Evolutionary conservation across 1,140 invertebrate species (phyloP).

Genomic region (Teleogryllus occipitalis): DNA sequence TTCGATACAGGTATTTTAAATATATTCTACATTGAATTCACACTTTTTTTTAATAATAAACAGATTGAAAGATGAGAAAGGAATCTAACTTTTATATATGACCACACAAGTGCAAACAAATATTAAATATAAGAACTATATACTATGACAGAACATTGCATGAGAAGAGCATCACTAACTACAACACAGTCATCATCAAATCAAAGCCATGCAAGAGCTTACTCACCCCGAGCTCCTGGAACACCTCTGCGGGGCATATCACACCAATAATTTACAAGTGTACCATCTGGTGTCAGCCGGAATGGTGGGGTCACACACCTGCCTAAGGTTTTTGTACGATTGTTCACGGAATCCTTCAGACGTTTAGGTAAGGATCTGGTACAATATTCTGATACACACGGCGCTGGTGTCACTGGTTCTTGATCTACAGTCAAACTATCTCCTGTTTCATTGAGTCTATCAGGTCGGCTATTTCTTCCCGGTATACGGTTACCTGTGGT

Average conservation of each 20-base stretch:
- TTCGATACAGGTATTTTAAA: too few relatives aligned
- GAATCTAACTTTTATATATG: too few relatives aligned
- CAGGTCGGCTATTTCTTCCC: background rate
- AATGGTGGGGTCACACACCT: slow-evolving; percentile 48
- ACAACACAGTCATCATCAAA: background rate
- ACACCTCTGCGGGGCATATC: slow-evolving; percentile 44
- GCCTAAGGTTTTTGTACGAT: slow-evolving; percentile 19
- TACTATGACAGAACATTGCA: too few relatives aligned
- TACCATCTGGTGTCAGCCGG: slow-evolving; percentile 66
- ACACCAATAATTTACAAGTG: slow-evolving; percentile 76
- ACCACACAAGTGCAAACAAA: too few relatives aligned
- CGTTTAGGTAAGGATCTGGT: slow-evolving; percentile 25
- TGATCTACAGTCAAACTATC: background rate
- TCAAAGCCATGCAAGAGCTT: background rate
- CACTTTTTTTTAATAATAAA: too few relatives aligned
- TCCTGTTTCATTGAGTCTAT: background rate
- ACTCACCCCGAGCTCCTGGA: slow-evolving; percentile 14
- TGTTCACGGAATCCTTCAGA: slow-evolving; percentile 23
- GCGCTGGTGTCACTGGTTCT: background rate
- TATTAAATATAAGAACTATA: too few relatives aligned
- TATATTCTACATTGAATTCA: too few relatives aligned
- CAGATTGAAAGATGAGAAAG: too few relatives aligned
- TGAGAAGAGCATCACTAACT: too few relatives aligned
- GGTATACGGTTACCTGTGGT: background rate
- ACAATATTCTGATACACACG: slow-evolving; percentile 6